phyloP scores from a whole-genome alignment of 2,113 vertebrate species.

The Chaenogobius annularis region DNA sequence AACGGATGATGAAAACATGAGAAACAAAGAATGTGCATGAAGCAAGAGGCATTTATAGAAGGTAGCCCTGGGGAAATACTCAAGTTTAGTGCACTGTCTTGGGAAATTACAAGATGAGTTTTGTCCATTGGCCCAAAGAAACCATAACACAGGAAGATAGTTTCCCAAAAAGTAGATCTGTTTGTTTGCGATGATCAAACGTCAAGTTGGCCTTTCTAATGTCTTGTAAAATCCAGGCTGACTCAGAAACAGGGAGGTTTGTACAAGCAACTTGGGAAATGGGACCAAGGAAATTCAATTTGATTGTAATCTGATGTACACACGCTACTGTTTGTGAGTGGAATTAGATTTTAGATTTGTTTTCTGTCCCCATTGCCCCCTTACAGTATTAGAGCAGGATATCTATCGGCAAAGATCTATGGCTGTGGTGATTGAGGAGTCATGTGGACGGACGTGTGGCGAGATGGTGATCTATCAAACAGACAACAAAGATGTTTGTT shows the following conservation, averaged over 20 bases:
- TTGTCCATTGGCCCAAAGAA: slow-evolving; percentile 41
- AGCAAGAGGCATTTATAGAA: slow-evolving; percentile 38
- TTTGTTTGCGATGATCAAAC: slow-evolving; percentile 18
- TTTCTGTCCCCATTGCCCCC: slow-evolving; percentile 49
- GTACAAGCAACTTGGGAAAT: slow-evolving; percentile 47
- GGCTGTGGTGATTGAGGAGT: slow-evolving; percentile 68
- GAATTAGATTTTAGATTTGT: slow-evolving; percentile 78
- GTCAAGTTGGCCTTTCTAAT: slow-evolving; percentile 26
- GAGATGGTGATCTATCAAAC: slow-evolving; percentile 71
- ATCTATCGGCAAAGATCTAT: slow-evolving; percentile 67
- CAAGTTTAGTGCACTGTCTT: slow-evolving; percentile 23
- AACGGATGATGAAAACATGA: slow-evolving; percentile 37
- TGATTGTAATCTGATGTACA: slow-evolving; percentile 74
- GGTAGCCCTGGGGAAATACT: slow-evolving; percentile 45
- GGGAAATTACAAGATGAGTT: slow-evolving; percentile 61
- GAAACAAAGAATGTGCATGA: slow-evolving; percentile 41
- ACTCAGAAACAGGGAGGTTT: slow-evolving; percentile 36
- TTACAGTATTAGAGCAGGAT: slow-evolving; percentile 56
- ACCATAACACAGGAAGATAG: slow-evolving; percentile 19
- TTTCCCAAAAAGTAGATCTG: slow-evolving; percentile 6
- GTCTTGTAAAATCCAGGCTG: slow-evolving; percentile 47
- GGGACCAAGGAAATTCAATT: slow-evolving; percentile 71
- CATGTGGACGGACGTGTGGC: slow-evolving; percentile 56
- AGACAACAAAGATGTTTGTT: slow-evolving; percentile 62
- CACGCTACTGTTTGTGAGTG: slow-evolving; percentile 69